Evolutionary conservation across 2,113 vertebrate species (phyloP).

Genomic region (Odontophorus gujanensis): DNA sequence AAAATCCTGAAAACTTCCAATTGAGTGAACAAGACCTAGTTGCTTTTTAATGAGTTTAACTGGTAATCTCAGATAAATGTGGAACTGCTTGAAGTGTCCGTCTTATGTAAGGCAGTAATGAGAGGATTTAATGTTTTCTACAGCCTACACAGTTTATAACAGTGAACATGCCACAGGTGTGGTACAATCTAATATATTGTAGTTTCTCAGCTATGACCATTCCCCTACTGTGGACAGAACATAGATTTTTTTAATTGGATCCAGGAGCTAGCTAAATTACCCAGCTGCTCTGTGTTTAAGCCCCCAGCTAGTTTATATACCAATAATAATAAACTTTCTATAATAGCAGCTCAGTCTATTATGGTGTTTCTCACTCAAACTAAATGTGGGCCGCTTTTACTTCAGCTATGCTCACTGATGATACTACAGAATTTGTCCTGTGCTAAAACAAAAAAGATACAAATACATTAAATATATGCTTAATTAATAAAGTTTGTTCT

Average conservation of each 20-base stretch:
- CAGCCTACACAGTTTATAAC: slow-evolving; percentile 14
- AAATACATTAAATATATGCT: background rate
- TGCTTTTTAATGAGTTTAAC: slow-evolving; percentile 74
- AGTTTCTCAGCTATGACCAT: slow-evolving; percentile 64
- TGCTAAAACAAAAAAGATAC: slow-evolving; percentile 11
- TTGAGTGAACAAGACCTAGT: slow-evolving; percentile 38
- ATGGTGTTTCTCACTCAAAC: slow-evolving; percentile 39
- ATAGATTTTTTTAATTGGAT: slow-evolving; percentile 80
- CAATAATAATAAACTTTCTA: slow-evolving; percentile 82
- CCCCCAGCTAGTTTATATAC: slow-evolving; percentile 76
- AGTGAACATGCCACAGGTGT: slow-evolving; percentile 75
- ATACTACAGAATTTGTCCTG: background rate
- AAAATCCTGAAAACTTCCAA: slow-evolving; percentile 50
- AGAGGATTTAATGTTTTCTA: slow-evolving; percentile 70
- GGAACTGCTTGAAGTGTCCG: slow-evolving; percentile 64
- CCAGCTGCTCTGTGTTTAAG: slow-evolving; percentile 78
- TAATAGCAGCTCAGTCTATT: slow-evolving; percentile 67
- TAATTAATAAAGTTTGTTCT: background rate
- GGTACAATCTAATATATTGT: slow-evolving; percentile 9
- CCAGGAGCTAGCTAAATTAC: slow-evolving; percentile 82
- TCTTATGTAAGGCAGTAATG: slow-evolving; percentile 66
- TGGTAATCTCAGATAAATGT: slow-evolving; percentile 75
- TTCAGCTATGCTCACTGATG: slow-evolving; percentile 6
- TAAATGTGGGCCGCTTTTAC: slow-evolving; percentile 49
- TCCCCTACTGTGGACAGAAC: slow-evolving; percentile 75